Conservation (phyloP, 2,113 vertebrate species). For the Anarhynchus alexandrinus region DNA sequence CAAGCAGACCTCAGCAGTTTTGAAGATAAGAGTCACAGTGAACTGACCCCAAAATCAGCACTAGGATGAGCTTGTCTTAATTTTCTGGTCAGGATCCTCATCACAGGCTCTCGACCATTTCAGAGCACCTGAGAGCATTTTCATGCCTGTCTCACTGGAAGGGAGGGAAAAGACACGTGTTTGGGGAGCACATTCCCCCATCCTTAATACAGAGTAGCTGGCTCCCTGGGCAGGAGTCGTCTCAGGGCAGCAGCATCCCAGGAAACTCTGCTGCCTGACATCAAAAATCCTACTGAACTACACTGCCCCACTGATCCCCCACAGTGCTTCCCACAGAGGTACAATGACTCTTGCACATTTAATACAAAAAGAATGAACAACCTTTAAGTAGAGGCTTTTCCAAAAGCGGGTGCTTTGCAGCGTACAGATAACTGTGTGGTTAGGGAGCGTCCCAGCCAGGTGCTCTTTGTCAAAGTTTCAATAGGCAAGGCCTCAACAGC, state of each 20-base stretch:
- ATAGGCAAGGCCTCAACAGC: neutral
- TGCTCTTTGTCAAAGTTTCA: constrained; percentile 27
- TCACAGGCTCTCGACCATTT: accelerated
- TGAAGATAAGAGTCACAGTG: neutral
- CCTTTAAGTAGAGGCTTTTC: neutral
- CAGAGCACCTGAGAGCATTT: neutral
- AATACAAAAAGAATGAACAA: neutral
- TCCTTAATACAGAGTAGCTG: neutral
- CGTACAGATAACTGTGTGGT: neutral
- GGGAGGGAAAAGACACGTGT: neutral
- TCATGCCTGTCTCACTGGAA: neutral
- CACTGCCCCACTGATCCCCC: neutral
- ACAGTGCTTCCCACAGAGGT: neutral
- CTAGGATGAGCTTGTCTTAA: neutral
- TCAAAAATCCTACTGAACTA: neutral
- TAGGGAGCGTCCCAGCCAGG: neutral
- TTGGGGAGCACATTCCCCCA: neutral
- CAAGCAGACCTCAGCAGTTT: neutral
- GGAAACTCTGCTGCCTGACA: neutral
- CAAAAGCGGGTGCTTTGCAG: neutral
- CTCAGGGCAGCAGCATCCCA: neutral
- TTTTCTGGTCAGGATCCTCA: neutral
- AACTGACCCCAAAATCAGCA: neutral
- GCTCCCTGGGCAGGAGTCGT: neutral
- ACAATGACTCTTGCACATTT: neutral